These are phyloP conservation scores for Etheostoma nigrum DNA, from an alignment of 2,797 vertebrate genomes.

Conservation along the genomic window DNA sequence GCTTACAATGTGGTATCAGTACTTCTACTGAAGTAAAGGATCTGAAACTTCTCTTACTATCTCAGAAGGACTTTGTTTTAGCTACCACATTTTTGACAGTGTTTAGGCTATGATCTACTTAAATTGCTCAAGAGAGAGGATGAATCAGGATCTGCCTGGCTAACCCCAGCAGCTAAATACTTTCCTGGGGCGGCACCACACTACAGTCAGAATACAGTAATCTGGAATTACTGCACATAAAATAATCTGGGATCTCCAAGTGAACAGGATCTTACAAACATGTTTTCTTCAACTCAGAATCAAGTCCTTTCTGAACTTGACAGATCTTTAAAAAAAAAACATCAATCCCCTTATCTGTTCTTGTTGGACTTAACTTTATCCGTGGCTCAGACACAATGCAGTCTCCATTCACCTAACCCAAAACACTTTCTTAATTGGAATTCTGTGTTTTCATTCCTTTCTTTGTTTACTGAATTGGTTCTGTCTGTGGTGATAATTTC, in stretches of 20 bases:
- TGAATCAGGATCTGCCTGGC: conserved; percentile 5
- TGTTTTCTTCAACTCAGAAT: conserved; percentile 44
- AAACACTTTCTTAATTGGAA: neutral
- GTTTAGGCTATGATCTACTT: neutral
- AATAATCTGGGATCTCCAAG: conserved; percentile 10
- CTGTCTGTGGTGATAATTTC: too few relatives aligned
- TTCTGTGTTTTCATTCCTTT: neutral
- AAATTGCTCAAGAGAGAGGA: neutral
- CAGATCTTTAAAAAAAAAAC: neutral
- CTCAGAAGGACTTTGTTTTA: neutral
- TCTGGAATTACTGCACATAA: conserved; percentile 18
- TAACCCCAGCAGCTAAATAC: neutral
- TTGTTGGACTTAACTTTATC: conserved; percentile 28
- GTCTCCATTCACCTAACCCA: neutral
- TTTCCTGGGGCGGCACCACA: neutral
- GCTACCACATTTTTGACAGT: neutral
- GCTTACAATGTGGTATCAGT: too few relatives aligned
- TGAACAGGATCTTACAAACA: conserved; percentile 41
- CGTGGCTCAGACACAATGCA: conserved; percentile 12
- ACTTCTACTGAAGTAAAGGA: too few relatives aligned
- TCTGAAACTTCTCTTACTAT: too few relatives aligned
- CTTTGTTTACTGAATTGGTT: too few relatives aligned
- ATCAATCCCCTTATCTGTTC: neutral
- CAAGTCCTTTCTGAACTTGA: conserved; percentile 12
- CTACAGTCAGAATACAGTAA: conserved; percentile 13